A percentile compares a stretch with the other conserved stretches of the same genome.
phyloP scores from a whole-genome alignment of 1,140 invertebrate genomes.

The Goniozus legneri region DNA sequence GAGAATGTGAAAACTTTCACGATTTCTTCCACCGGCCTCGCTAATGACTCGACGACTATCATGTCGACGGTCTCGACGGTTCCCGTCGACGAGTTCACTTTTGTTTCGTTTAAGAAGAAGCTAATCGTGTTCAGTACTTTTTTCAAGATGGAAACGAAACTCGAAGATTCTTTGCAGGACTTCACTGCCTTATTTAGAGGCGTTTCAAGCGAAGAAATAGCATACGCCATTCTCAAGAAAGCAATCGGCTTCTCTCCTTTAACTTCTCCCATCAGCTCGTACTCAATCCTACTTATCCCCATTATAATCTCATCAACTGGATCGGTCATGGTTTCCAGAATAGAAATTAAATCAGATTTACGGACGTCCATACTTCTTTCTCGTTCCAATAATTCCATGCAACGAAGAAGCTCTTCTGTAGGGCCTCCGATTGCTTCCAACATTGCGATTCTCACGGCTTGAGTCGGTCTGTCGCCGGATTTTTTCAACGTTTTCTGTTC shows the following conservation, averaged over 20 bases:
- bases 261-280: conserved; percentile 34
- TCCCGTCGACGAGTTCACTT: conserved; percentile 27
- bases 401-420: conserved; percentile 43
- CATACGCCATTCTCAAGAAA: conserved; percentile 33
- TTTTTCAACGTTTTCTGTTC: conserved; percentile 37
- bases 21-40: conserved; percentile 38
- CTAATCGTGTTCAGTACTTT: conserved; percentile 23
- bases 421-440: conserved; percentile 44
- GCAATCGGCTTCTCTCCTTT: conserved; percentile 34
- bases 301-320: conserved; percentile 44
- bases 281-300: conserved; percentile 39
- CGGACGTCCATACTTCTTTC: conserved; percentile 19
- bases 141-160: conserved; percentile 17
- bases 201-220: conserved; percentile 22
- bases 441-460: conserved; percentile 36
- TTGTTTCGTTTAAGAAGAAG: conserved; percentile 28
- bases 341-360: conserved; percentile 30
- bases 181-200: conserved; percentile 15
- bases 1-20: conserved; percentile 9
- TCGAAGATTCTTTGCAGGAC: conserved; percentile 1
- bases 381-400: conserved; percentile 38
- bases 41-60: conserved; percentile 41
- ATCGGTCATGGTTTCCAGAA: conserved; percentile 47
- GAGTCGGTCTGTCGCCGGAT: conserved; percentile 35
- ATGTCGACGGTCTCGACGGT: conserved; percentile 42